phyloP scores from a whole-genome alignment of 64 coral and sea anemone genomes.

The Porites australiensis region DNA sequence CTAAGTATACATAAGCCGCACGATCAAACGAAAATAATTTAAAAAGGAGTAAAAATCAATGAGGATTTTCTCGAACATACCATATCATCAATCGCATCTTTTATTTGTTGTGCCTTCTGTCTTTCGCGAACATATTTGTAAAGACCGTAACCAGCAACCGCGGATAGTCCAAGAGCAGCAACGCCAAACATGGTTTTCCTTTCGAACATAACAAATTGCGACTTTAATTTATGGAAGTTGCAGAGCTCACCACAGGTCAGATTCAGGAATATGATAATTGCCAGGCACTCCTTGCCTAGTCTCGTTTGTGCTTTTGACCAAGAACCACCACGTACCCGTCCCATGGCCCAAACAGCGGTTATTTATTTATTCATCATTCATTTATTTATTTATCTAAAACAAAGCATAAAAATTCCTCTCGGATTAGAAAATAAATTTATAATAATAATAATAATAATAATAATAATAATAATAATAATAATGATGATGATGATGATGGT shows the following conservation, averaged over 20 bases:
- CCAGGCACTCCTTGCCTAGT: not conserved
- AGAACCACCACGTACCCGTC: no score
- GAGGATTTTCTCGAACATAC: not conserved
- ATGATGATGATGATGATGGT: no score
- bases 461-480: no score
- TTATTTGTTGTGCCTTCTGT: constrained; percentile 30
- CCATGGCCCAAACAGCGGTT: no score
- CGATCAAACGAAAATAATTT: not conserved
- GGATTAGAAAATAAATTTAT: no score
- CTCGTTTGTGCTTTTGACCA: no score
- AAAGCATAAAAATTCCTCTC: no score
- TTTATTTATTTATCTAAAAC: no score
- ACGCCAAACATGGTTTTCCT: constrained; percentile 68
- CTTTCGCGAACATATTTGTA: constrained; percentile 42
- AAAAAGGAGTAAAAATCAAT: not conserved
- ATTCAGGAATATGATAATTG: not conserved
- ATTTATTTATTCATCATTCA: no score
- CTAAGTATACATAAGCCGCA: not conserved
- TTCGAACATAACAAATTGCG: constrained; percentile 40
- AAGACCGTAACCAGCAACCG: constrained; percentile 59
- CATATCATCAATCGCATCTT: constrained; percentile 61
- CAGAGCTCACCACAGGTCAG: not conserved
- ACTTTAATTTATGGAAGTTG: constrained; percentile 1
- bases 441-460: no score
- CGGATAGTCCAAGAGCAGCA: constrained; percentile 67